Base-by-base conservation (phyloP, 1,140 invertebrate species). In the Caenorhabditis briggsae region DNA sequence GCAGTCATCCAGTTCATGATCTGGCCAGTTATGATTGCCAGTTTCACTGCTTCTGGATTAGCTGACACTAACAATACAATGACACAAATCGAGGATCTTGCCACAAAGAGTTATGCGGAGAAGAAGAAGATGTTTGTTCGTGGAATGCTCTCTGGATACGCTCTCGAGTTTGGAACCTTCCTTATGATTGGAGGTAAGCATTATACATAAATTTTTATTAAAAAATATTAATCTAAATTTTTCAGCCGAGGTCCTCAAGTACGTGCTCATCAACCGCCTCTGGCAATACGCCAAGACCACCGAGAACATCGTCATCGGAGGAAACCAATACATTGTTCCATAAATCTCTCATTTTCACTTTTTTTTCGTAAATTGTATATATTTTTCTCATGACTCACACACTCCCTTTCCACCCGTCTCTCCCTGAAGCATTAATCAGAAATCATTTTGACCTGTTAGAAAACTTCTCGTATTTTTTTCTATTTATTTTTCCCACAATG, bases 11-110 rank as follows among this genome's bases (percentile, higher is more conserved):
- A 78, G n/a, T 78, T 78, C n/a, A 11, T 78, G 43, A 78, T 78
- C 70, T 78, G 70, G 70, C 70, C 70, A 50, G 70, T 78, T 16
- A 50, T 78, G 43, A 2, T 78, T 23, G 70, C 70, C 70, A 78
- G 70, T 78, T 78, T 9, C 70, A 50, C 70, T 23, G 70, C 70
- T 78, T 78, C 70, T 23, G 70, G 70, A 78, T 25, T 78, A 46
- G 43, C 70, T 23, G 70, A 78, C 23, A 50, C 9, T 8, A 78
- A 78, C 33, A 50, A 50, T 18, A 78, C 70, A 23, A 50, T 78
- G 70, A 16, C 11, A 14, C 46, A 50, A 0, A 23, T 78, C 8
- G 43, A 48, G 70, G 70, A 78, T 23, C n/a, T 12, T 23, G 18
- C 53, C n/a, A 46, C 9, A n/a, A 78, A 53, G 23, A 50, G 46